Evolutionary conservation across 2,113 vertebrate genomes (phyloP).

Genomic region (Hemiscyllium ocellatum): DNA sequence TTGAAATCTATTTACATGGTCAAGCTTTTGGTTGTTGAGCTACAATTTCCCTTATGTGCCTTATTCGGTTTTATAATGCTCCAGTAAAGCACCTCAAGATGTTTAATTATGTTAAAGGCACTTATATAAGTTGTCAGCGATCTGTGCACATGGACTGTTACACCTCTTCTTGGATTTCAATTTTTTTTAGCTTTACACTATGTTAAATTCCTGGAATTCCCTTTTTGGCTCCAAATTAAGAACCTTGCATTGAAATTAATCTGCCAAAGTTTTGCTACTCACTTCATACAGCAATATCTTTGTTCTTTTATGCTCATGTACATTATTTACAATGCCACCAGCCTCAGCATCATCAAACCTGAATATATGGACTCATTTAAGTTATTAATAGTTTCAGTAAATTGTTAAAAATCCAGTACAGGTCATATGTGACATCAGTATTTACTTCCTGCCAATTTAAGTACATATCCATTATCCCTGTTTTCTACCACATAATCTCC

Average conservation of each 20-base stretch:
- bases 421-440: background rate
- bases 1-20: no score
- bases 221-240: background rate
- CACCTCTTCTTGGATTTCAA: background rate
- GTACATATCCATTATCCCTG: background rate
- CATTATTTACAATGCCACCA: background rate
- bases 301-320: background rate
- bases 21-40: background rate
- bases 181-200: background rate
- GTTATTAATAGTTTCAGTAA: background rate
- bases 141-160: background rate
- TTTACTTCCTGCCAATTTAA: background rate
- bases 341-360: no score
- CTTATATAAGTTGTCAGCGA: background rate
- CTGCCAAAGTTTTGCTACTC: background rate
- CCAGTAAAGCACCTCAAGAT: background rate
- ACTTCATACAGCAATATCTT: background rate
- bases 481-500: no score
- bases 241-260: background rate
- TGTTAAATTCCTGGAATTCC: background rate
- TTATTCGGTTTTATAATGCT: background rate
- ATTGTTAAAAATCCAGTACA: background rate
- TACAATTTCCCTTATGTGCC: background rate
- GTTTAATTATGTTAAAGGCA: background rate
- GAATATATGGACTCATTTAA: background rate